A percentile compares a stretch with the other conserved stretches of the same genome.
These are phyloP conservation scores for Lordiphosa fenestrarum DNA, from an alignment of 2,888 invertebrate genomes.

Conservation along the genomic window DNA sequence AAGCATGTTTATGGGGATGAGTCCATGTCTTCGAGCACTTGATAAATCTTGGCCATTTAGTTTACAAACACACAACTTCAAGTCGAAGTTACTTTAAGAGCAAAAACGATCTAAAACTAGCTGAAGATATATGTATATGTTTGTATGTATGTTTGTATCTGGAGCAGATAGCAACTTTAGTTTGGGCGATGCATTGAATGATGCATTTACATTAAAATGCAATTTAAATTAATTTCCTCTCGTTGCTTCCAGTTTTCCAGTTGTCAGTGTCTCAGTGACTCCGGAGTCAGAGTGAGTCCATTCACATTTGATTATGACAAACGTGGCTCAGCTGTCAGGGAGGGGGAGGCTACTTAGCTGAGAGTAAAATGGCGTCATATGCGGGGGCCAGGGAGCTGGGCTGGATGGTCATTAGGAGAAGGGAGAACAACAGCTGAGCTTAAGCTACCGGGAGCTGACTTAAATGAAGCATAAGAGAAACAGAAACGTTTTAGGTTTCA, in stretches of 20 bases:
- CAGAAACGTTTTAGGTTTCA: not conserved
- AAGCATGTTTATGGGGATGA: constrained; percentile 1
- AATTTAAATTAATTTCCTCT: constrained; percentile 80
- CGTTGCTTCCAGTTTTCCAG: constrained; percentile 67
- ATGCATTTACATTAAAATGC: constrained; percentile 80
- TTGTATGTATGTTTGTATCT: constrained; percentile 29
- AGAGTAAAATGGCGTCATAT: constrained; percentile 51
- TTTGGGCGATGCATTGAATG: constrained; percentile 71
- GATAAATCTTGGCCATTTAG: constrained; percentile 69
- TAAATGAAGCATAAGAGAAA: constrained; percentile 14
- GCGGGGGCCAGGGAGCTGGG: not conserved
- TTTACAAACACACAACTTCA: constrained; percentile 53
- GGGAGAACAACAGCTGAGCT: constrained; percentile 72
- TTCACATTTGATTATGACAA: constrained; percentile 77
- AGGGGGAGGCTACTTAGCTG: constrained; percentile 51
- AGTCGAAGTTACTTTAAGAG: constrained; percentile 61
- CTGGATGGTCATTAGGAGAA: constrained; percentile 59
- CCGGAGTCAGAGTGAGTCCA: constrained; percentile 41
- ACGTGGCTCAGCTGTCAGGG: constrained; percentile 76
- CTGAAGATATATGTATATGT: constrained; percentile 39
- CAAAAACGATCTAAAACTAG: constrained; percentile 37
- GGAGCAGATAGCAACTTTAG: constrained; percentile 50
- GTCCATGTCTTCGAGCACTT: constrained; percentile 45
- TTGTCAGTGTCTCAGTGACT: constrained; percentile 18
- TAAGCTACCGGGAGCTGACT: constrained; percentile 53